Conservation (phyloP, 2,113 vertebrate species). For the Brevimyrus niger region DNA sequence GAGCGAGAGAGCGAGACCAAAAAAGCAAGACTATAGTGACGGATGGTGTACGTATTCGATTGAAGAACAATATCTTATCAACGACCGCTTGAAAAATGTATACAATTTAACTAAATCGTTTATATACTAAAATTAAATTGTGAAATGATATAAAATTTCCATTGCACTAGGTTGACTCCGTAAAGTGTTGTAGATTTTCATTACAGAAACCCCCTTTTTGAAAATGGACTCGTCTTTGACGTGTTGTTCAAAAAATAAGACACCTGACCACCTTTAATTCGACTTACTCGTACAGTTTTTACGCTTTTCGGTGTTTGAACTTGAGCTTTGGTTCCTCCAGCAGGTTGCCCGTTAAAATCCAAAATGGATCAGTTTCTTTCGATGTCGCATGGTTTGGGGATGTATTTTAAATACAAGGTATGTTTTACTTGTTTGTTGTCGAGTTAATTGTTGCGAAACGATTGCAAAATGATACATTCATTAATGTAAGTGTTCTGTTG, state of each 20-base stretch:
- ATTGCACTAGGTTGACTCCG: no score
- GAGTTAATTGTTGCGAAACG: not conserved
- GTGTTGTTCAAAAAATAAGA: constrained; percentile 10
- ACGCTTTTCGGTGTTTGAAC: not conserved
- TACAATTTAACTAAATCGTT: not conserved
- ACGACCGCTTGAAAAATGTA: not conserved
- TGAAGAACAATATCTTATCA: not conserved
- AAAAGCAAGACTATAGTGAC: not conserved
- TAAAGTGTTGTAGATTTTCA: not conserved
- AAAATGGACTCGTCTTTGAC: constrained; percentile 12
- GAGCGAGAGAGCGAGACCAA: constrained; percentile 4
- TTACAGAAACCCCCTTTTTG: not conserved
- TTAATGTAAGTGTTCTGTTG: not conserved
- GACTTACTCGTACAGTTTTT: not conserved
- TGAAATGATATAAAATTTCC: not conserved
- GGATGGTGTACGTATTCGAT: not conserved
- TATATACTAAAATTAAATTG: not conserved
- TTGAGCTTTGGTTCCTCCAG: not conserved
- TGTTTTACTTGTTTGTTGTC: not conserved
- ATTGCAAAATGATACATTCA: not conserved
- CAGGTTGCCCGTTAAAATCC: not conserved
- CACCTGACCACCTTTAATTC: not conserved
- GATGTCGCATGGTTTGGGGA: not conserved
- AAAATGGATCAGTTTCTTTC: not conserved
- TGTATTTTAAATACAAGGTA: not conserved